phyloP scores from a whole-genome alignment of 2,113 vertebrate species.

The Smithornis capensis region DNA sequence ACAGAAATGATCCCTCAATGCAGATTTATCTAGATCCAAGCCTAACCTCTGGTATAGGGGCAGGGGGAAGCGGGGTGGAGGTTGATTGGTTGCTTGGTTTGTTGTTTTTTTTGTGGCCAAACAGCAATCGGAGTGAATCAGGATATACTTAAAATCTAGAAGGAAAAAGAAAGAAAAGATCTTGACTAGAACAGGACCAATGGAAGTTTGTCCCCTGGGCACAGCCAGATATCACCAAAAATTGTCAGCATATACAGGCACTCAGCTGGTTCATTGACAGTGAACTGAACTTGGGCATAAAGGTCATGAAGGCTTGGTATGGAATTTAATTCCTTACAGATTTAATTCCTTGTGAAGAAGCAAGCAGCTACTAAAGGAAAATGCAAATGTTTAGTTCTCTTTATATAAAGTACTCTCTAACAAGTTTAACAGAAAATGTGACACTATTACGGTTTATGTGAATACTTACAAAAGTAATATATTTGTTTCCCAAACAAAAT shows the following conservation, averaged over 20 bases:
- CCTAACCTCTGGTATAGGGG: background rate
- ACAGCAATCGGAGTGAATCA: background rate
- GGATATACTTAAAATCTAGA: background rate
- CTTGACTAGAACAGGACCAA: background rate
- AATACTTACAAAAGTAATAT: background rate
- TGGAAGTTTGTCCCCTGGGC: background rate
- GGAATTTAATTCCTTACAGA: too few relatives aligned
- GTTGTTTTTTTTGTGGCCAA: background rate
- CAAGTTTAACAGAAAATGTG: background rate
- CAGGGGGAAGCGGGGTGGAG: fast-evolving
- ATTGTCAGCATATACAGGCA: background rate
- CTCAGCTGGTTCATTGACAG: background rate
- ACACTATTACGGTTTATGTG: background rate
- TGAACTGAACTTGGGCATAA: background rate
- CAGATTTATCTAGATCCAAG: background rate
- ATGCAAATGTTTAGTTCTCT: background rate
- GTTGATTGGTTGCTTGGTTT: too few relatives aligned
- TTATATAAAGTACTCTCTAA: background rate
- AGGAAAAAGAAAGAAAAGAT: background rate
- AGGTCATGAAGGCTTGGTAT: background rate
- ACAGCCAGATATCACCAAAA: background rate
- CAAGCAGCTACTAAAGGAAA: background rate
- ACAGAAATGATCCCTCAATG: background rate
- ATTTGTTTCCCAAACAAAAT: background rate
- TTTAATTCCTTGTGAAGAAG: background rate